phyloP scores from a whole-genome alignment of 2,113 vertebrate species.

The Oncorhynchus clarkii region DNA sequence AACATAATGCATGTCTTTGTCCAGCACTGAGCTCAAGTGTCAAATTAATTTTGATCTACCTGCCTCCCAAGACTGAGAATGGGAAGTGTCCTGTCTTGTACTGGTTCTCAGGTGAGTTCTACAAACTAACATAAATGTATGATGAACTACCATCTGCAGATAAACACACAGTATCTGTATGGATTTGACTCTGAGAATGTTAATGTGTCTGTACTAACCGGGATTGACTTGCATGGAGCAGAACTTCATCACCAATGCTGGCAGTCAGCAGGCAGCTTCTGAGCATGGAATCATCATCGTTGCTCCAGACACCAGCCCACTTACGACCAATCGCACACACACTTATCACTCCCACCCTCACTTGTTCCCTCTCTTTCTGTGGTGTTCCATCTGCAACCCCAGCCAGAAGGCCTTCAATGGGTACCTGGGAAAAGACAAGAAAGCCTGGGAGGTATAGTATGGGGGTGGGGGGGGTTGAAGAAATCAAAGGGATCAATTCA shows the following conservation, averaged over 20 bases:
- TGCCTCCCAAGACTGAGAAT: slow-evolving; percentile 89
- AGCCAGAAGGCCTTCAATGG: slow-evolving; percentile 89
- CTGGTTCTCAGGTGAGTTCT: slow-evolving; percentile 87
- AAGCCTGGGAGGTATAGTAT: slow-evolving; percentile 88
- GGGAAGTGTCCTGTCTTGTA: slow-evolving; percentile 89
- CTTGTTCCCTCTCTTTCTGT: neutral
- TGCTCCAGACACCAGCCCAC: slow-evolving; percentile 91
- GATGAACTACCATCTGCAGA: too few relatives aligned
- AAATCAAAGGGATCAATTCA: neutral
- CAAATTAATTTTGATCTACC: slow-evolving; percentile 96
- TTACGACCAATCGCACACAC: slow-evolving; percentile 67
- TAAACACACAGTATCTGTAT: neutral
- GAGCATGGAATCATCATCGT: slow-evolving; percentile 87
- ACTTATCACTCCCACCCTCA: neutral
- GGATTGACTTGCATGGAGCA: slow-evolving; percentile 95
- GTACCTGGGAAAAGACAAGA: slow-evolving; percentile 86
- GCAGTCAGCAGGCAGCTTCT: slow-evolving; percentile 83
- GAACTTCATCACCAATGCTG: slow-evolving; percentile 93
- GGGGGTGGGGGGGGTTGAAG: neutral
- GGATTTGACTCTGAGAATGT: neutral
- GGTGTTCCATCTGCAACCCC: slow-evolving; percentile 86
- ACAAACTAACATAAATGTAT: neutral
- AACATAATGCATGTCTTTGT: neutral
- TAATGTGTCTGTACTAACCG: slow-evolving; percentile 43
- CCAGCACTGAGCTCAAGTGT: slow-evolving; percentile 88